These are phyloP conservation scores for Notospermus geniculatus DNA, from an alignment of 1,140 invertebrate genomes.

Conservation along the genomic window DNA sequence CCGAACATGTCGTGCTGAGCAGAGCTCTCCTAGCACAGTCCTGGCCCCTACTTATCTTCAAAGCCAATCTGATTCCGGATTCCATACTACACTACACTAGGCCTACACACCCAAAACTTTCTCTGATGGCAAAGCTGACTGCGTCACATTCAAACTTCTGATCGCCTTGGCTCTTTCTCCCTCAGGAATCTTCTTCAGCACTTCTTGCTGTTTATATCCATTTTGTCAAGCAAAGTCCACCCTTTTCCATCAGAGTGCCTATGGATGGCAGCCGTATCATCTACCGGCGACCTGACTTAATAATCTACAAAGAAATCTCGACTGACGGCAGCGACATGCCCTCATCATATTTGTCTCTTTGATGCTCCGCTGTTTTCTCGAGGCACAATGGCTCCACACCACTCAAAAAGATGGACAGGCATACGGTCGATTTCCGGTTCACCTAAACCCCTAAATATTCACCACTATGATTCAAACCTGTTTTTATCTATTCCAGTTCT, in stretches of 20 bases:
- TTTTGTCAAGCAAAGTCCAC: slow-evolving; percentile 20
- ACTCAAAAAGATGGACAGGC: slow-evolving; percentile 26
- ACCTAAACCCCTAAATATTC: too few relatives aligned
- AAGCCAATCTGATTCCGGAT: not conserved
- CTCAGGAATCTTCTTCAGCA: slow-evolving; percentile 12
- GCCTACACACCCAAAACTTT: slow-evolving; percentile 10
- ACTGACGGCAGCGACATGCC: not conserved
- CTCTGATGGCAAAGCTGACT: too few relatives aligned
- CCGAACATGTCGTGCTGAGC: slow-evolving; percentile 10
- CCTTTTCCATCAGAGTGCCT: not conserved
- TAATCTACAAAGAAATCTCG: slow-evolving; percentile 26
- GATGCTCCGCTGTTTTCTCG: slow-evolving; percentile 16
- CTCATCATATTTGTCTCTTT: not conserved
- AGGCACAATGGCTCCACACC: slow-evolving; percentile 24
- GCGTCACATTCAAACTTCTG: slow-evolving; percentile 2
- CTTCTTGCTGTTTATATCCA: slow-evolving; percentile 11
- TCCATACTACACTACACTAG: slow-evolving; percentile 10
- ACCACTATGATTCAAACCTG: too few relatives aligned
- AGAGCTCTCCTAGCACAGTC: slow-evolving; percentile 6
- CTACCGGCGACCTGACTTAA: slow-evolving; percentile 12
- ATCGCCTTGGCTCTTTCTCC: slow-evolving; percentile 7
- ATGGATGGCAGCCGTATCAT: slow-evolving; percentile 10
- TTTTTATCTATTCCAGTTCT: too few relatives aligned
- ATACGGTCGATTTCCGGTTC: slow-evolving; percentile 21
- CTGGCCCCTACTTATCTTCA: not conserved